Conservation (phyloP, 1,140 invertebrate genomes). For the Brachionus paranguensis region DNA sequence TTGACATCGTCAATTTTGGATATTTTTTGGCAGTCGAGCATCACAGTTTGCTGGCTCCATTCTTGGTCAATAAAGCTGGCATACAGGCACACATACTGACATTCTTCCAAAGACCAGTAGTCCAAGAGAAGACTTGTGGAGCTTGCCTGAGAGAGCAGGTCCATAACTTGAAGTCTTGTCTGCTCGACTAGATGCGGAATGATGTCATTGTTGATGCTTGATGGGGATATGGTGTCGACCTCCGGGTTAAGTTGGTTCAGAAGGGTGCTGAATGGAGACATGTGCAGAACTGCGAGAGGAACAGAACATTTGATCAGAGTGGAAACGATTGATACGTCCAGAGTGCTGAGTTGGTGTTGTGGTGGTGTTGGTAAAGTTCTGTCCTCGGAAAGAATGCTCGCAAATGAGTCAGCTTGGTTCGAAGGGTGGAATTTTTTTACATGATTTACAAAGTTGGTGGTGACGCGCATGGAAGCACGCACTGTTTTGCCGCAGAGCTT, state of each 20-base stretch:
- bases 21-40: neutral
- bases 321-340: neutral
- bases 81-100: neutral
- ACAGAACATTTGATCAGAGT: neutral
- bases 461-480: neutral
- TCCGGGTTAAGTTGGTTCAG: neutral
- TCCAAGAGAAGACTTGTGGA: neutral
- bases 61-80: neutral
- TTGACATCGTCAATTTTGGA: neutral
- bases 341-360: neutral
- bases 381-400: neutral
- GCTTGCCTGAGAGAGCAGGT: neutral
- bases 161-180: neutral
- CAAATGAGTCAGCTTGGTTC: neutral
- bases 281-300: neutral
- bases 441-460: neutral
- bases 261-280: neutral
- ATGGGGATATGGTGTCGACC: neutral
- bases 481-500: neutral
- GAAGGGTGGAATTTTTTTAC: neutral
- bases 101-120: neutral
- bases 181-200: neutral
- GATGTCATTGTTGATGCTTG: neutral
- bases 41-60: neutral
- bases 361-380: neutral